Evolutionary conservation across 2,888 invertebrate species (phyloP).

Genomic region (Holacanthella duospinosa): DNA sequence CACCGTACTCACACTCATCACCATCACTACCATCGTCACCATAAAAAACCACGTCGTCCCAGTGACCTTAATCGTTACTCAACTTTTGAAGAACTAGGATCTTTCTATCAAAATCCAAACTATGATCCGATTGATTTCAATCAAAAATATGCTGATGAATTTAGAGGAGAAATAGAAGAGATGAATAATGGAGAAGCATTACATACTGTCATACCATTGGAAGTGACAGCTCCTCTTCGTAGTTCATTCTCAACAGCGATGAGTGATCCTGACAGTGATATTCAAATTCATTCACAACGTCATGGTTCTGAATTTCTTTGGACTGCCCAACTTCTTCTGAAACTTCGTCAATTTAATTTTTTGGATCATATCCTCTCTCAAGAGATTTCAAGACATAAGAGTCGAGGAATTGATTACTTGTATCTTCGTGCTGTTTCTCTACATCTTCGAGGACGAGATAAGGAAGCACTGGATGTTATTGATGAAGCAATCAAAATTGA

Average conservation of each 20-base stretch:
- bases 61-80: too few species aligned
- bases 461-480: slow-evolving; percentile 18
- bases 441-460: slow-evolving; percentile 18
- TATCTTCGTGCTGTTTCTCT: slow-evolving; percentile 27
- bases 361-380: slow-evolving; percentile 27
- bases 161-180: not conserved
- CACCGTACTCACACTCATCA: too few species aligned
- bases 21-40: too few species aligned
- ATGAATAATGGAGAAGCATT: not conserved
- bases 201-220: too few species aligned
- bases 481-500: slow-evolving; percentile 21
- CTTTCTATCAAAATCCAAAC: too few species aligned
- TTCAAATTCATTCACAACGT: not conserved
- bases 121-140: not conserved
- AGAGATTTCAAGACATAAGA: slow-evolving; percentile 21
- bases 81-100: too few species aligned
- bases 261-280: slow-evolving; percentile 15
- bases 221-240: too few species aligned
- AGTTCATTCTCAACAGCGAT: too few species aligned
- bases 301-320: slow-evolving; percentile 31
- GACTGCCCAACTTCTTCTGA: slow-evolving; percentile 30
- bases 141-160: not conserved
- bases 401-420: slow-evolving; percentile 21
- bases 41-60: too few species aligned
- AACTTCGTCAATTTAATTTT: slow-evolving; percentile 31